Conservation (phyloP, 2,113 vertebrate genomes). For the Neogobius melanostomus region DNA sequence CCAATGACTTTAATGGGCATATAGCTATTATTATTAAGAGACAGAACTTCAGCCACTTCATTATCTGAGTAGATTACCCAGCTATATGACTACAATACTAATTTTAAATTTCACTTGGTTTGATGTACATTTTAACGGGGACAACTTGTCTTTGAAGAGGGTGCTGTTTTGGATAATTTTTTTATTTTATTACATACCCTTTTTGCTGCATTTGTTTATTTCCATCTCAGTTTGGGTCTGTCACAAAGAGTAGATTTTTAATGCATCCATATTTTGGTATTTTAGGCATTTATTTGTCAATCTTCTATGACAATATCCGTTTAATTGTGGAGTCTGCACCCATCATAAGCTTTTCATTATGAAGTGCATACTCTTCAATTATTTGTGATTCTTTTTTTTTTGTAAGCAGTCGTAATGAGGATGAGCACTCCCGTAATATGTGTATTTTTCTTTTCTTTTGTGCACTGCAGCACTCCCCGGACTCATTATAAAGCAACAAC, state of each 20-base stretch:
- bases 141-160: too few species aligned
- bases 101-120: not conserved
- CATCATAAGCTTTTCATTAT: not conserved
- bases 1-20: not conserved
- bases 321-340: not conserved
- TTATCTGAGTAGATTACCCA: not conserved
- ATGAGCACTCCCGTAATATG: not conserved
- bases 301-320: not conserved
- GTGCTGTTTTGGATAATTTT: too few species aligned
- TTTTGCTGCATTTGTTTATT: too few species aligned
- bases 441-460: not conserved
- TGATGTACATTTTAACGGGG: not conserved
- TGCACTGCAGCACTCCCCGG: not conserved
- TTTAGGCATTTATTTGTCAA: not conserved
- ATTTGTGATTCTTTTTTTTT: not conserved
- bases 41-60: not conserved
- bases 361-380: not conserved
- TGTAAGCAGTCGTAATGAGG: conserved; percentile 1
- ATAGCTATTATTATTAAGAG: not conserved
- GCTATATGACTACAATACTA: not conserved
- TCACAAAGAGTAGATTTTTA: too few species aligned
- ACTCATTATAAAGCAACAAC: conserved; percentile 10
- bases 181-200: too few species aligned
- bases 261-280: not conserved
- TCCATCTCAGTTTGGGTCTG: too few species aligned